Conservation (phyloP, 2,113 vertebrate genomes). For the Riparia riparia region DNA sequence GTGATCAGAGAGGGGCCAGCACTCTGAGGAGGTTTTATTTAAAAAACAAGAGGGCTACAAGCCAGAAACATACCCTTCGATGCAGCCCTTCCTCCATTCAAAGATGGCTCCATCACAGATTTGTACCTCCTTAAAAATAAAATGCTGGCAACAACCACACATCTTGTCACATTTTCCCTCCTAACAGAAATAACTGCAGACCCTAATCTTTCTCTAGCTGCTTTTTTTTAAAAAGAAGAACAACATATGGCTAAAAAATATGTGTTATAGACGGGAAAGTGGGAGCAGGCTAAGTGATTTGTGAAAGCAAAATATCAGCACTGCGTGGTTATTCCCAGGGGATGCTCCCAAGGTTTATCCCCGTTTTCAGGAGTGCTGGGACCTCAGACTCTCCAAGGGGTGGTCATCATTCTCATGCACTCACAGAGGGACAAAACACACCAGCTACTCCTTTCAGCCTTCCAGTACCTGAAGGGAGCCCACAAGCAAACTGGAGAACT, state of each 20-base stretch:
- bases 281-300: background rate
- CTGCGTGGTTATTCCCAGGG: background rate
- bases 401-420: fast-evolving
- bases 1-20: background rate
- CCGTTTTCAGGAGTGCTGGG: background rate
- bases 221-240: background rate
- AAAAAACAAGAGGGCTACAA: background rate
- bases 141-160: background rate
- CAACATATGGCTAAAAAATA: constrained; percentile 29
- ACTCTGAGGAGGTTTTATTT: background rate
- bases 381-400: background rate
- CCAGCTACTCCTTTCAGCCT: background rate
- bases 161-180: background rate
- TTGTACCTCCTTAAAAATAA: constrained; percentile 22
- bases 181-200: constrained; percentile 31
- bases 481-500: background rate
- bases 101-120: background rate
- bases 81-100: background rate
- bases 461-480: background rate
- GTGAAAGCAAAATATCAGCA: background rate
- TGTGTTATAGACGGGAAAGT: background rate
- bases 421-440: background rate
- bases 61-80: background rate
- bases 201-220: background rate
- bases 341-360: background rate